phyloP scores from a whole-genome alignment of 2,888 invertebrate species.

The Thereva unica region DNA sequence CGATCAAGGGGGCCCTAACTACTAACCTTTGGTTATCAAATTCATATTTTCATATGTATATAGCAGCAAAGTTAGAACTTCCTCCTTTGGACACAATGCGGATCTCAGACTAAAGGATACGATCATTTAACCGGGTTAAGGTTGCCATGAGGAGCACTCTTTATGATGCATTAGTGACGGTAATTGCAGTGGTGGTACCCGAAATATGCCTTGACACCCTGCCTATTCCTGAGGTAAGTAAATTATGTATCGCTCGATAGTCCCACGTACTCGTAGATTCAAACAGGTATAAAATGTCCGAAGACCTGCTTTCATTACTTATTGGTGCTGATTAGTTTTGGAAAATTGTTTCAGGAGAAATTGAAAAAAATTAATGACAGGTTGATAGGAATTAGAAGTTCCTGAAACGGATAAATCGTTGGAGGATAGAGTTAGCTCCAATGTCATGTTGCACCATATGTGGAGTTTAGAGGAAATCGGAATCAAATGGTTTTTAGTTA shows the following conservation, averaged over 20 bases:
- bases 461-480: too few species aligned
- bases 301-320: constrained; percentile 8
- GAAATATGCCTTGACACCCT: constrained; percentile 12
- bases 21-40: background rate
- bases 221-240: background rate
- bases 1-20: background rate
- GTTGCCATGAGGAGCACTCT: too few species aligned
- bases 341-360: background rate
- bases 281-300: constrained; percentile 1
- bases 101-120: background rate
- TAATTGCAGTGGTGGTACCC: too few species aligned
- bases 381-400: constrained; percentile 12
- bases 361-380: constrained; percentile 3
- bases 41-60: background rate
- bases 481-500: too few species aligned
- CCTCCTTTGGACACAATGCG: background rate
- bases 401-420: background rate
- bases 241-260: background rate
- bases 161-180: too few species aligned
- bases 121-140: too few species aligned
- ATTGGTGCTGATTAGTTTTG: too few species aligned
- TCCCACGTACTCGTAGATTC: background rate
- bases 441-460: too few species aligned
- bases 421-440: background rate
- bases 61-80: background rate